These are phyloP conservation scores for Apogon hyalosoma DNA, from an alignment of 2,797 vertebrate species.

Conservation along the genomic window DNA sequence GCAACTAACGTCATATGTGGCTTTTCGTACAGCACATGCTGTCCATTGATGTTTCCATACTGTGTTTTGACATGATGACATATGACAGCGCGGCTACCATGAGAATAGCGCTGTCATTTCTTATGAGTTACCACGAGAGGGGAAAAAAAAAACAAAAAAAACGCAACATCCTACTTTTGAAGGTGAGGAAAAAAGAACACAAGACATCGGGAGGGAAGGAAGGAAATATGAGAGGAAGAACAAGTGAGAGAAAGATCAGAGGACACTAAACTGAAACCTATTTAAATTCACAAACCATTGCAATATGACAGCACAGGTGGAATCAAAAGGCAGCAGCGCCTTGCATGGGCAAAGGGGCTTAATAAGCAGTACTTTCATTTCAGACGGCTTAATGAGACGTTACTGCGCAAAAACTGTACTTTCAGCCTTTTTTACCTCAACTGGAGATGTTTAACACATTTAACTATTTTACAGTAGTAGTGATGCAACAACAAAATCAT, in stretches of 20 bases:
- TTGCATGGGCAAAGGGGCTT: neutral
- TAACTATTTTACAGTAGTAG: too few species aligned
- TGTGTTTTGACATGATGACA: constrained; percentile 40
- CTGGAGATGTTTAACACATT: too few species aligned
- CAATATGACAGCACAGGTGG: neutral
- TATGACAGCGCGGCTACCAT: constrained; percentile 33
- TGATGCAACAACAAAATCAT: too few species aligned
- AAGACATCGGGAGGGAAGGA: neutral
- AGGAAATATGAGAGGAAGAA: constrained; percentile 10
- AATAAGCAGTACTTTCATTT: neutral
- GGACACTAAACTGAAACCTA: neutral
- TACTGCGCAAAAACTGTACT: neutral
- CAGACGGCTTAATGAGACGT: constrained; percentile 17
- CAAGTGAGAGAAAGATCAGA: neutral
- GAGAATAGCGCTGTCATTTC: constrained; percentile 33
- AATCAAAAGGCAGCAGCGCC: constrained; percentile 4
- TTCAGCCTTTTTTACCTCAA: too few species aligned
- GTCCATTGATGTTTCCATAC: constrained; percentile 28
- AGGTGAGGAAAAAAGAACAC: neutral
- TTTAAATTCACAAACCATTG: constrained; percentile 15
- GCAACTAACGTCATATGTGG: neutral
- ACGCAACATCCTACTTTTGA: constrained; percentile 21
- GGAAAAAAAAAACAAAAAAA: constrained; percentile 13
- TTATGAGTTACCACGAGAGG: constrained; percentile 17
- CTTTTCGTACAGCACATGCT: neutral